phyloP scores from a whole-genome alignment of 2,113 vertebrate genomes.

The Lucifuga dentata region DNA sequence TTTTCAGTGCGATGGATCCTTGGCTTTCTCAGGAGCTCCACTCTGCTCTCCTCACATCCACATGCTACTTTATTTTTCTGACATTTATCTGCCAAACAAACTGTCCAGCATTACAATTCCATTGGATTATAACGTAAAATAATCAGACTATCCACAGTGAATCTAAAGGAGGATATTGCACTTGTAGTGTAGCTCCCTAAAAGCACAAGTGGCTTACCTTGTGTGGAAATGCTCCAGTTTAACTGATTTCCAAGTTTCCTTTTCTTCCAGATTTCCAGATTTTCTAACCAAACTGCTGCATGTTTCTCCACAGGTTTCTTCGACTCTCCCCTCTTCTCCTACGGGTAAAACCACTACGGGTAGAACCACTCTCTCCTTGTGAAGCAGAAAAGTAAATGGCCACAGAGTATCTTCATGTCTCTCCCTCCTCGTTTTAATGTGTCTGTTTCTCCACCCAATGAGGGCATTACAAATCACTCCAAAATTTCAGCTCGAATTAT shows the following conservation, averaged over 20 bases:
- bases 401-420: slow-evolving; percentile 58
- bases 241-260: slow-evolving; percentile 34
- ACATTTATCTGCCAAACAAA: too few species aligned
- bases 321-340: slow-evolving; percentile 35
- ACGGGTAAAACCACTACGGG: slow-evolving; percentile 67
- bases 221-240: slow-evolving; percentile 2
- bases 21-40: slow-evolving; percentile 42
- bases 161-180: neutral
- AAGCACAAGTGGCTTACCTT: slow-evolving; percentile 61
- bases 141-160: too few species aligned
- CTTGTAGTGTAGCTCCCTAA: neutral
- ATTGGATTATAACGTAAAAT: too few species aligned
- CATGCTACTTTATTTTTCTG: too few species aligned
- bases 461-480: slow-evolving; percentile 40
- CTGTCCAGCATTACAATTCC: too few species aligned
- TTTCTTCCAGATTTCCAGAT: slow-evolving; percentile 23
- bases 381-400: slow-evolving; percentile 49
- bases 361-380: slow-evolving; percentile 65
- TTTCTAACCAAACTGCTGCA: slow-evolving; percentile 66
- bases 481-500: slow-evolving; percentile 13
- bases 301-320: slow-evolving; percentile 42
- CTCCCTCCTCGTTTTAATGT: slow-evolving; percentile 17
- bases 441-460: slow-evolving; percentile 36
- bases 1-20: slow-evolving; percentile 39
- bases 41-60: slow-evolving; percentile 61